These are phyloP conservation scores for Temnopleurus reevesii DNA, from an alignment of 53 echinoderm and acorn worm genomes.

Conservation along the genomic window DNA sequence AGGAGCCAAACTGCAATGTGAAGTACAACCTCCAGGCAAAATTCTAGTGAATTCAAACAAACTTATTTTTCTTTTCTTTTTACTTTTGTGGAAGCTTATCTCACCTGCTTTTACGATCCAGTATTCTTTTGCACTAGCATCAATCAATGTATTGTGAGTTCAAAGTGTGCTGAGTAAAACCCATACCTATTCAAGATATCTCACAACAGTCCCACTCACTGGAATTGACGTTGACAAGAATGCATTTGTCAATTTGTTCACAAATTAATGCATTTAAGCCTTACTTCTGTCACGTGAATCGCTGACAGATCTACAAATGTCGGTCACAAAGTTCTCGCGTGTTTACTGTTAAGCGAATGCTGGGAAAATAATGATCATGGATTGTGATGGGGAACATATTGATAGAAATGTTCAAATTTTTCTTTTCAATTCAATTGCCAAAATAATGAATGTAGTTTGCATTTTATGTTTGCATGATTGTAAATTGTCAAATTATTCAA, in stretches of 20 bases:
- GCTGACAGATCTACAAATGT: constrained; percentile 29
- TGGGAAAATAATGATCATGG: neutral
- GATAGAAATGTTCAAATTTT: neutral
- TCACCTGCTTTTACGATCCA: neutral
- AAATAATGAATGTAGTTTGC: neutral
- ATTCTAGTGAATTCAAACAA: constrained; percentile 3
- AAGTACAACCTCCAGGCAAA: neutral
- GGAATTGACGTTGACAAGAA: constrained; percentile 43
- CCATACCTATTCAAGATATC: constrained; percentile 4
- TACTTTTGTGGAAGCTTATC: neutral
- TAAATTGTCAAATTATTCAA: neutral
- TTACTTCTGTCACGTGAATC: constrained; percentile 3
- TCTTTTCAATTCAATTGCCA: neutral
- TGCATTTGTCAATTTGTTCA: constrained; percentile 54
- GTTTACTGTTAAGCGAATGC: neutral
- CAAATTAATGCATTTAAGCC: constrained; percentile 38
- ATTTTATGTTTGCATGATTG: neutral
- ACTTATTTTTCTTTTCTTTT: constrained; percentile 27
- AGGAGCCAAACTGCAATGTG: neutral
- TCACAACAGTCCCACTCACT: constrained; percentile 23
- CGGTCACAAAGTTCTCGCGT: neutral
- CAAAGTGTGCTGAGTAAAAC: constrained; percentile 4
- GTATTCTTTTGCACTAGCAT: neutral
- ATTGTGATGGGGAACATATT: neutral
- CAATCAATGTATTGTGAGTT: constrained; percentile 12